phyloP scores from a whole-genome alignment of 2,797 vertebrate genomes.

The Lindbergichthys nudifrons region DNA sequence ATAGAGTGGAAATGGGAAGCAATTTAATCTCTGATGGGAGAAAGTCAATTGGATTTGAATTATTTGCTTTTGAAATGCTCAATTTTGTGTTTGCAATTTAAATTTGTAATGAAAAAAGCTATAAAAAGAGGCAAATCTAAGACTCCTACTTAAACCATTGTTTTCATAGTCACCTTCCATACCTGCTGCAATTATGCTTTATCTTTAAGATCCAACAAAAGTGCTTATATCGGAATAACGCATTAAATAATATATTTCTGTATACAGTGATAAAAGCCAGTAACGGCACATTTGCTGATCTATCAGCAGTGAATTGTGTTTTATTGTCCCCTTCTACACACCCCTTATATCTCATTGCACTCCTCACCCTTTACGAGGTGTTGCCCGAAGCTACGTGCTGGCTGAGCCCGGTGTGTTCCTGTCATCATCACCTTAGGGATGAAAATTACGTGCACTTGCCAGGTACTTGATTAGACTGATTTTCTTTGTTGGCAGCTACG shows the following conservation, averaged over 20 bases:
- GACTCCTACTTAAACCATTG: slow-evolving; percentile 40
- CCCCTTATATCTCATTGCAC: not conserved
- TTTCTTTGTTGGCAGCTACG: slow-evolving; percentile 89
- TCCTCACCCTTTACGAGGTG: slow-evolving; percentile 8
- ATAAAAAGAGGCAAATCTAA: slow-evolving; percentile 65
- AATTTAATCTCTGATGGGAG: slow-evolving; percentile 82
- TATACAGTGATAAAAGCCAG: slow-evolving; percentile 2
- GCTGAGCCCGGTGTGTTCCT: slow-evolving; percentile 44
- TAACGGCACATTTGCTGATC: not conserved
- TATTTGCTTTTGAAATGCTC: slow-evolving; percentile 84
- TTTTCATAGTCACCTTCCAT: slow-evolving; percentile 45
- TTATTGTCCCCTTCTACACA: slow-evolving; percentile 7
- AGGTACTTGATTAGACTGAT: slow-evolving; percentile 62
- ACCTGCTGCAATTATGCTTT: slow-evolving; percentile 41
- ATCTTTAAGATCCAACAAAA: slow-evolving; percentile 1
- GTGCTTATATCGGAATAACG: not conserved
- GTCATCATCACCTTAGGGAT: slow-evolving; percentile 44
- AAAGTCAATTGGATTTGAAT: slow-evolving; percentile 86
- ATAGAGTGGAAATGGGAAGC: slow-evolving; percentile 83
- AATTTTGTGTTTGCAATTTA: slow-evolving; percentile 79
- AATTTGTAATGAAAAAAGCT: slow-evolving; percentile 79
- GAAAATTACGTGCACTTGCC: slow-evolving; percentile 43
- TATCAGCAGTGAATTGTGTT: slow-evolving; percentile 13
- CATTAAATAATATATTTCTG: not conserved
- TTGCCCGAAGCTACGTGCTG: slow-evolving; percentile 2